A percentile compares a stretch with the other conserved stretches of the same genome.
These are phyloP conservation scores for Phocoena phocoena DNA, from an alignment of 2,113 vertebrate species.

Conservation along the genomic window DNA sequence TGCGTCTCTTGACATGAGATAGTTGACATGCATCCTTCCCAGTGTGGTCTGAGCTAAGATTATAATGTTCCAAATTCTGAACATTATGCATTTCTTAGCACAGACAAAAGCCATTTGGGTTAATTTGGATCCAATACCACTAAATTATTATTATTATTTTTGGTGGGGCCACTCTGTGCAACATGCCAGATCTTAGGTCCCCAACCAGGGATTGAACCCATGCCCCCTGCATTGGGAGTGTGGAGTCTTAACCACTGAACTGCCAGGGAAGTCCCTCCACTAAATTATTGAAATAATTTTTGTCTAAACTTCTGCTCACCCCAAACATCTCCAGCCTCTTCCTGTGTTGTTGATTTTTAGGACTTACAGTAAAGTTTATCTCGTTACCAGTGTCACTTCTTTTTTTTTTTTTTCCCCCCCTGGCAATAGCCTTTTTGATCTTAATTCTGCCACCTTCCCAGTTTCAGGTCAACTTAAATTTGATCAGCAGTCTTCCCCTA, in stretches of 20 bases:
- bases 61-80: not conserved
- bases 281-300: conserved; percentile 17
- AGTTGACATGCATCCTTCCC: not conserved
- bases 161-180: too few relatives aligned
- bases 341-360: not conserved
- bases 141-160: not conserved
- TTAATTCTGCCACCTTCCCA: not conserved
- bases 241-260: too few relatives aligned
- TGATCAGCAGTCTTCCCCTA: not conserved
- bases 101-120: not conserved
- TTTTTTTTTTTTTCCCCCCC: not conserved
- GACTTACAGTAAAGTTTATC: not conserved
- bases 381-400: not conserved
- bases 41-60: not conserved
- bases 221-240: too few relatives aligned
- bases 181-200: too few relatives aligned
- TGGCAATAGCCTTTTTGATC: not conserved
- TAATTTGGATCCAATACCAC: not conserved
- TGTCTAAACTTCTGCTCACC: not conserved
- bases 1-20: not conserved
- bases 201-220: too few relatives aligned
- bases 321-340: not conserved
- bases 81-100: not conserved
- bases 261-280: not conserved
- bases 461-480: not conserved